Base-by-base conservation (phyloP, 2,113 vertebrate species). In the Chloropsis hardwickii region DNA sequence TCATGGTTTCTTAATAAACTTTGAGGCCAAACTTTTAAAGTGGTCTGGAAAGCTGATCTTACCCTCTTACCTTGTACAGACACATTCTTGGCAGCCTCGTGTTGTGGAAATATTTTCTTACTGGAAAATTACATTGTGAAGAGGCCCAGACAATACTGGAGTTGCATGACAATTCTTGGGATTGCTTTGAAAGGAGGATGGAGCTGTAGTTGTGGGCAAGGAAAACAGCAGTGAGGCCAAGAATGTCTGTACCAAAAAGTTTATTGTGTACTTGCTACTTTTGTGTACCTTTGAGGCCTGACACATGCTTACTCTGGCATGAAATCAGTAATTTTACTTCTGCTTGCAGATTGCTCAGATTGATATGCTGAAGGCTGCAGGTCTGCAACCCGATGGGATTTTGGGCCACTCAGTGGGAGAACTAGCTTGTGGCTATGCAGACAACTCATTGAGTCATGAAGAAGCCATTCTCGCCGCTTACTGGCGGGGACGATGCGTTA, bases 381-480 rank as follows among this genome's bases (percentile, higher is more conserved):
- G 99, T 53, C 98, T 99, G 82, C 94, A 95, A 33, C 99, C 99
- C 0, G 98, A 99, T 12, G 99, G 99, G 25, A 99, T 99, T 79
- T 60, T 99, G 4, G 99, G 99, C 3, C 99, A 99, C 96, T 99
- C 99, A 0, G 98, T 99, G 50, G 99, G 99, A 23, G 99, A 99
- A 93, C 92, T 99, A 73, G 99, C 99, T 73, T 99, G 99, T n/a
- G 99, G 99, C 82, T 99, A 99, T 1, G 99, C 99, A 1, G 99
- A 99, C 16, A 97, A 98, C 66, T 99, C 99, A 70, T 94, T 99
- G 37, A 99, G 98, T 47, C 99, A 98, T 14, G 96, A 95, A 13
- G 99, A 99, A 96, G 99, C 98, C 12, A 73, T 99, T 86, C 98
- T 99, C 9, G 97, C 98, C 0, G 99, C 99, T 28, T 99, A 99